phyloP scores from a whole-genome alignment of 2,888 invertebrate species.

The Dasysyrphus albostriatus region DNA sequence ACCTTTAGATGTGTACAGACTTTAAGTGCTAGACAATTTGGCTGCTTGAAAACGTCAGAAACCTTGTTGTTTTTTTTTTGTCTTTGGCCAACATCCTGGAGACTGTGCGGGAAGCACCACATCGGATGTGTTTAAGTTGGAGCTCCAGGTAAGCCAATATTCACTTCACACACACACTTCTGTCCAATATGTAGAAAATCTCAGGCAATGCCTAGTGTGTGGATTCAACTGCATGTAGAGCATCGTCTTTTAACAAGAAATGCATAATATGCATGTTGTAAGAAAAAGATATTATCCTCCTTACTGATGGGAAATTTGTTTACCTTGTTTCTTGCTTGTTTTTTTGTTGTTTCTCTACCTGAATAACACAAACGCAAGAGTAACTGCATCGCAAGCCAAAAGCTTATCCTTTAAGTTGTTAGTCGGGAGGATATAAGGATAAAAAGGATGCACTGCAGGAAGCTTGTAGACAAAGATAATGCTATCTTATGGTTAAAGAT shows the following conservation, averaged over 20 bases:
- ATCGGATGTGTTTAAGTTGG: conserved; percentile 13
- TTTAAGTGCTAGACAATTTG: conserved; percentile 33
- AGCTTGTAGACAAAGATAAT: not conserved
- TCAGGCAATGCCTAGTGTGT: not conserved
- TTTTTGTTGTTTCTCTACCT: conserved; percentile 14
- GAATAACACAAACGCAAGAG: conserved; percentile 6
- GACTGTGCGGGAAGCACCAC: not conserved
- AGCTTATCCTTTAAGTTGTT: conserved; percentile 46
- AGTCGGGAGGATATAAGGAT: not conserved
- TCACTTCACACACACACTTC: not conserved
- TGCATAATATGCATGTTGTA: not conserved
- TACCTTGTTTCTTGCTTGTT: conserved; percentile 20
- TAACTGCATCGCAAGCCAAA: conserved; percentile 21
- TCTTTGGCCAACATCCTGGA: conserved; percentile 3
- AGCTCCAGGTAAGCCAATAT: conserved; percentile 8
- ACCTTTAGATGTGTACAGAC: conserved; percentile 12
- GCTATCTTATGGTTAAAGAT: conserved; percentile 9
- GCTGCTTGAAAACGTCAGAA: conserved; percentile 49
- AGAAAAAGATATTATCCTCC: conserved; percentile 41
- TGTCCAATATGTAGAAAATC: conserved; percentile 34
- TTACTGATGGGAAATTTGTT: conserved; percentile 45
- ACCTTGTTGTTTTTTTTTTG: conserved; percentile 28
- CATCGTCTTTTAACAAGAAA: conserved; percentile 27
- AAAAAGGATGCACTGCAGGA: not conserved
- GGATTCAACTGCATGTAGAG: conserved; percentile 3